Conservation (phyloP, 2,797 vertebrate species). For the Peromyscus attwateri region DNA sequence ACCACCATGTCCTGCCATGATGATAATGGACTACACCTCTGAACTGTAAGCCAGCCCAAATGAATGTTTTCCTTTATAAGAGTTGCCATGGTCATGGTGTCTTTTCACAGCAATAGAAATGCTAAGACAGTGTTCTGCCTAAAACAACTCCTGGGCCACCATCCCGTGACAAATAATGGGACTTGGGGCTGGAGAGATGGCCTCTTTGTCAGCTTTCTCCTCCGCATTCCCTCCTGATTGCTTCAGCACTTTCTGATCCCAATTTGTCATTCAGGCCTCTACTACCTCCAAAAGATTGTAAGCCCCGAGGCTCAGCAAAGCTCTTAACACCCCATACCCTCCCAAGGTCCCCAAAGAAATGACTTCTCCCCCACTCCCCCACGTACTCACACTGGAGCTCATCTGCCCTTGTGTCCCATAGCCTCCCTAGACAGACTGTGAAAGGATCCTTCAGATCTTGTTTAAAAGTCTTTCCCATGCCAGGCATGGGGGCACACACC, state of each 20-base stretch:
- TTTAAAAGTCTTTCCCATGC: not conserved
- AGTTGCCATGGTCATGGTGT: too few relatives aligned
- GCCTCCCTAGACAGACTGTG: not conserved
- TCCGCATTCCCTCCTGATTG: not conserved
- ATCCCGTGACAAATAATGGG: too few relatives aligned
- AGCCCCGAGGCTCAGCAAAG: not conserved
- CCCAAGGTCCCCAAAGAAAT: not conserved
- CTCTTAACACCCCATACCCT: not conserved
- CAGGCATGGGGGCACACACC: not conserved
- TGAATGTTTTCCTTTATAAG: too few relatives aligned
- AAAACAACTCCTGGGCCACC: too few relatives aligned
- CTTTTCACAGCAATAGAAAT: not conserved
- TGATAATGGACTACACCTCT: too few relatives aligned
- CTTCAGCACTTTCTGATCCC: not conserved
- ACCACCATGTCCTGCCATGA: too few relatives aligned
- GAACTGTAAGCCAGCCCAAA: too few relatives aligned
- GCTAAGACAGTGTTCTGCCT: too few relatives aligned
- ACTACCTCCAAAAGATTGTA: not conserved
- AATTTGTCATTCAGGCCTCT: not conserved
- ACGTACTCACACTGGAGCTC: not conserved
- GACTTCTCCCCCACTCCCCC: too few relatives aligned
- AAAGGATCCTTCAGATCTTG: not conserved
- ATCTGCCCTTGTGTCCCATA: not conserved
- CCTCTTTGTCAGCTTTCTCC: not conserved
- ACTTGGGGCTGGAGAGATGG: too few relatives aligned